phyloP scores from a whole-genome alignment of 2,888 invertebrate species.

The Xestia rhomboidea region DNA sequence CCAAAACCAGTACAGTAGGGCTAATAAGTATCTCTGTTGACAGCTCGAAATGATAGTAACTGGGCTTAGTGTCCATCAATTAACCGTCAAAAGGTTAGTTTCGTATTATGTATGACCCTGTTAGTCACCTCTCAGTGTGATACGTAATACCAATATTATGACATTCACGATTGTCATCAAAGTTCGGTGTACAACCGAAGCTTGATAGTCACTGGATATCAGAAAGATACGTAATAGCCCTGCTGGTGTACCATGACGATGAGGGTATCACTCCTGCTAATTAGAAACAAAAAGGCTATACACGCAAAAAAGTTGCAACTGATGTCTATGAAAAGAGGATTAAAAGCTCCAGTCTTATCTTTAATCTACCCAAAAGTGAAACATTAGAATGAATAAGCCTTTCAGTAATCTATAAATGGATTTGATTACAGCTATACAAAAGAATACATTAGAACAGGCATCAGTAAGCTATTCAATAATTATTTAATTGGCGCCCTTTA shows the following conservation, averaged over 20 bases:
- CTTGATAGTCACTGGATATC: too few species aligned
- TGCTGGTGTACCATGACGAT: constrained; percentile 79
- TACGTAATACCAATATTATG: too few species aligned
- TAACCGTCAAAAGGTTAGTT: too few species aligned
- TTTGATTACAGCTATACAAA: constrained; percentile 44
- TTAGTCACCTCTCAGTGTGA: too few species aligned
- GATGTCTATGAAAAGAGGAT: background rate
- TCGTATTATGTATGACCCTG: too few species aligned
- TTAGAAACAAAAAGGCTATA: constrained; percentile 61
- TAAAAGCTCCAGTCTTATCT: background rate
- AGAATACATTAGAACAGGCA: constrained; percentile 49
- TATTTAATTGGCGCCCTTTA: constrained; percentile 23
- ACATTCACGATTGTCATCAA: too few species aligned
- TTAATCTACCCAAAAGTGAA: constrained; percentile 7
- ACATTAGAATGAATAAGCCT: constrained; percentile 10
- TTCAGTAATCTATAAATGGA: background rate
- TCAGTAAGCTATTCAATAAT: constrained; percentile 14
- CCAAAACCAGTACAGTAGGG: constrained; percentile 71
- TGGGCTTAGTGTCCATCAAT: too few species aligned
- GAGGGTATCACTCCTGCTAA: constrained; percentile 76
- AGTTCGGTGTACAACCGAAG: too few species aligned
- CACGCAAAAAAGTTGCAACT: background rate
- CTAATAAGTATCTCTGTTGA: too few species aligned
- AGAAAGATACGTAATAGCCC: too few species aligned
- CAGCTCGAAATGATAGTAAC: too few species aligned